A percentile compares a stretch with the other conserved stretches of the same genome.
These are phyloP conservation scores for Beaufortia kweichowensis DNA, from an alignment of 2,113 vertebrate genomes.

Conservation along the genomic window DNA sequence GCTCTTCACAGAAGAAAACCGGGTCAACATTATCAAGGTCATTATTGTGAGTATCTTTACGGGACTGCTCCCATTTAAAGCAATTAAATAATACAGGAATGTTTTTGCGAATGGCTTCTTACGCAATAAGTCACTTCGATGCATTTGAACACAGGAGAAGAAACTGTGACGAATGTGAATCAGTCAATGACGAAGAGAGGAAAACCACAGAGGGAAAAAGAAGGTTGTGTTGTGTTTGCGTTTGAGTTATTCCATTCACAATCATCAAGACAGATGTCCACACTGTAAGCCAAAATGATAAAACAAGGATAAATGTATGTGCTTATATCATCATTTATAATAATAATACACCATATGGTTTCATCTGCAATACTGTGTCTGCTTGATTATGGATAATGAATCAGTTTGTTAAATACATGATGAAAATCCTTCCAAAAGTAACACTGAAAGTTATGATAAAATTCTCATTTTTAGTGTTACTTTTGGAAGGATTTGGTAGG, in stretches of 20 bases:
- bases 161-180: conserved; percentile 11
- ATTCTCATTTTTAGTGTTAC: no score
- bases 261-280: not conserved
- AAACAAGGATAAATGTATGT: not conserved
- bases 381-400: not conserved
- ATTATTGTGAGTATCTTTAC: conserved; percentile 15
- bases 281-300: not conserved
- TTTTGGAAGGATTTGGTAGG: no score
- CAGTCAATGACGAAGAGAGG: not conserved
- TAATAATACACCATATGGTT: conserved; percentile 11
- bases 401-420: not conserved
- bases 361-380: not conserved
- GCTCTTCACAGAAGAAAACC: no score
- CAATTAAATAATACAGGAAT: conserved; percentile 36
- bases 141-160: not conserved
- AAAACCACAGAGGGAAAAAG: not conserved
- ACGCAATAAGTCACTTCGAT: conserved; percentile 15
- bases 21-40: no score
- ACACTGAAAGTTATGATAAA: no score
- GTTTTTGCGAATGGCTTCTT: conserved; percentile 16
- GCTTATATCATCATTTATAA: not conserved
- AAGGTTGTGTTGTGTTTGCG: not conserved
- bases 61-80: conserved; percentile 23
- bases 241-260: not conserved
- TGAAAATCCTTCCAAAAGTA: not conserved